Percentiles rank a stretch among this genome's conserved stretches.
These are phyloP conservation scores for Gastrophryne carolinensis DNA, from an alignment of 2,797 vertebrate species.

Conservation along the genomic window DNA sequence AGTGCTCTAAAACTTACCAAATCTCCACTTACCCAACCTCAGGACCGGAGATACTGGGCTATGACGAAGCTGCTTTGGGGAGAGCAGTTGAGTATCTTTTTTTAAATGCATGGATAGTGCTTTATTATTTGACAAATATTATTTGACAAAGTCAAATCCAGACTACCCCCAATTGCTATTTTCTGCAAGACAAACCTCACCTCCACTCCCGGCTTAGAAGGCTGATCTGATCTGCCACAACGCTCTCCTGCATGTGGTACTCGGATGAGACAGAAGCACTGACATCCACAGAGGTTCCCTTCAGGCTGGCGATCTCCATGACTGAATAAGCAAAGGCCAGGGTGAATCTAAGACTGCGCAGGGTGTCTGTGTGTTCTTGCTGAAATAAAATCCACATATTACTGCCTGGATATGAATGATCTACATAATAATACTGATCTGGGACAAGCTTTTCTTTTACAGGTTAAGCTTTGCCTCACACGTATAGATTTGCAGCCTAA, in stretches of 20 bases:
- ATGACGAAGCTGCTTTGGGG: too few relatives aligned
- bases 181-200: conserved; percentile 62
- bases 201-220: conserved; percentile 93
- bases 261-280: conserved; percentile 70
- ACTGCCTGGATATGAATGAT: not conserved
- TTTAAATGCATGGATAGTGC: too few relatives aligned
- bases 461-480: too few relatives aligned
- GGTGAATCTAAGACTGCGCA: conserved; percentile 85
- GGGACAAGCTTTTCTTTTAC: too few relatives aligned
- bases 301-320: conserved; percentile 85
- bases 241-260: conserved; percentile 86
- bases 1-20: too few relatives aligned
- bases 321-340: conserved; percentile 86
- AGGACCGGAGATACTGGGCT: too few relatives aligned
- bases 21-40: too few relatives aligned
- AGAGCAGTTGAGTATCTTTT: too few relatives aligned
- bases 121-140: too few relatives aligned
- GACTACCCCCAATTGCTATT: not conserved
- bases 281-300: conserved; percentile 71
- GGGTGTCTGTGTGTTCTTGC: conserved; percentile 87
- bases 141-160: too few relatives aligned
- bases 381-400: conserved; percentile 56
- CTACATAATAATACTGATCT: too few relatives aligned
- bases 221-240: conserved; percentile 95
- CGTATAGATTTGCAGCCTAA: too few relatives aligned